Conservation (phyloP, 2,113 vertebrate genomes). For the Pteronura brasiliensis region DNA sequence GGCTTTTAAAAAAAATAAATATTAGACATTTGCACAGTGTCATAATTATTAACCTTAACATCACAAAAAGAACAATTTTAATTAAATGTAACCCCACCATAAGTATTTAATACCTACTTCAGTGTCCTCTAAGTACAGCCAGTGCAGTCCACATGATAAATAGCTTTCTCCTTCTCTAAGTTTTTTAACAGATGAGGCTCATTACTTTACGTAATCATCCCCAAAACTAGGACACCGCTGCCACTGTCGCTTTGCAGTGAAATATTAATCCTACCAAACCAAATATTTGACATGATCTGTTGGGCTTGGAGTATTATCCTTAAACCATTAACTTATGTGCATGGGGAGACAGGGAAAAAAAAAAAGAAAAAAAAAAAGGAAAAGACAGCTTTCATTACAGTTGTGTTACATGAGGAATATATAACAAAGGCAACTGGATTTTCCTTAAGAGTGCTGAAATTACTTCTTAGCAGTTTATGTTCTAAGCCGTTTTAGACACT, state of each 20-base stretch:
- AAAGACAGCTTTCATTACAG: neutral
- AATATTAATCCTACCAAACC: conserved; percentile 72
- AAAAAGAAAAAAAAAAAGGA: neutral
- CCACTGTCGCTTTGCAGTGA: conserved; percentile 45
- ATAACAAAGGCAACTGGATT: neutral
- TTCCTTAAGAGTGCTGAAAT: neutral
- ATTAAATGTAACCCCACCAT: conserved; percentile 44
- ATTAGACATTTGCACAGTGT: neutral
- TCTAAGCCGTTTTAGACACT: neutral
- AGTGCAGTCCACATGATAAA: conserved; percentile 61
- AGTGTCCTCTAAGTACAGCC: neutral
- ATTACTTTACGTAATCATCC: conserved; percentile 75
- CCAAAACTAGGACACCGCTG: conserved; percentile 58
- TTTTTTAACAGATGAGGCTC: conserved; percentile 68
- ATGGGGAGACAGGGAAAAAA: neutral
- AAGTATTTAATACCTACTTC: conserved; percentile 49
- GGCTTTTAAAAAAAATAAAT: neutral
- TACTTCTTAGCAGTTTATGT: neutral
- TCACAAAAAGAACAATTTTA: conserved; percentile 39
- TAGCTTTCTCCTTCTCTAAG: conserved; percentile 53
- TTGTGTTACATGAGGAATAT: neutral
- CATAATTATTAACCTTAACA: conserved; percentile 1
- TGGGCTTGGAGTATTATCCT: conserved; percentile 42
- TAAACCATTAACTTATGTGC: conserved; percentile 56
- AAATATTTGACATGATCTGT: conserved; percentile 68